These are phyloP conservation scores for Nixonia krombeini DNA, from an alignment of 1,140 invertebrate genomes.

Conservation along the genomic window DNA sequence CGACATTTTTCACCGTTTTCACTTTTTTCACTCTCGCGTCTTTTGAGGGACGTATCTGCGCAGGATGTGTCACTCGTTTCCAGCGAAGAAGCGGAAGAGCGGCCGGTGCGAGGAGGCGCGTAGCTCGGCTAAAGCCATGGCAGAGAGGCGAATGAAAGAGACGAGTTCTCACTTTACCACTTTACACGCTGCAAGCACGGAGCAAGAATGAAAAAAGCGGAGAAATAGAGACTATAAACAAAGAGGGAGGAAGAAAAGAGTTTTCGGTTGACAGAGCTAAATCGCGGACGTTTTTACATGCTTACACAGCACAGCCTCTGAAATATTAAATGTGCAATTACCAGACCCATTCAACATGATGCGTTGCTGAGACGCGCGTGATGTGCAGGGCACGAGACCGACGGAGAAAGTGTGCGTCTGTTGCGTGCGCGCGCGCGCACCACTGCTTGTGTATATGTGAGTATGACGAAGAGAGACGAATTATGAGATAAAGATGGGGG, in stretches of 20 bases:
- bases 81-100: slow-evolving; percentile 25
- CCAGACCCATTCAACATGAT: slow-evolving; percentile 68
- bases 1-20: background rate
- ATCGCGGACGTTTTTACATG: slow-evolving; percentile 63
- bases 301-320: slow-evolving; percentile 66
- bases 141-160: slow-evolving; percentile 45
- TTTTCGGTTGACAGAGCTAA: slow-evolving; percentile 55
- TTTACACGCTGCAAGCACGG: slow-evolving; percentile 53
- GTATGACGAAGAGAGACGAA: slow-evolving; percentile 33
- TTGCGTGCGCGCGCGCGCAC: too few species aligned
- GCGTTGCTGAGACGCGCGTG: slow-evolving; percentile 59
- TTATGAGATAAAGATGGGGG: slow-evolving; percentile 18
- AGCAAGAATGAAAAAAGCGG: slow-evolving; percentile 46
- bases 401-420: too few species aligned
- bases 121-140: slow-evolving; percentile 23
- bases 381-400: slow-evolving; percentile 28
- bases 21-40: slow-evolving; percentile 8
- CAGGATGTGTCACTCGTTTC: slow-evolving; percentile 30
- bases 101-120: slow-evolving; percentile 24
- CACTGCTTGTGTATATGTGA: too few species aligned
- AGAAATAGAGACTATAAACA: slow-evolving; percentile 32
- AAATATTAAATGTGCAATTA: slow-evolving; percentile 73
- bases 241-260: slow-evolving; percentile 31
- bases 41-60: slow-evolving; percentile 27
- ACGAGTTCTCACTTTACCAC: slow-evolving; percentile 61